Evolutionary conservation across 2,113 vertebrate species (phyloP).

Genomic region (Triplophysa rosa): DNA sequence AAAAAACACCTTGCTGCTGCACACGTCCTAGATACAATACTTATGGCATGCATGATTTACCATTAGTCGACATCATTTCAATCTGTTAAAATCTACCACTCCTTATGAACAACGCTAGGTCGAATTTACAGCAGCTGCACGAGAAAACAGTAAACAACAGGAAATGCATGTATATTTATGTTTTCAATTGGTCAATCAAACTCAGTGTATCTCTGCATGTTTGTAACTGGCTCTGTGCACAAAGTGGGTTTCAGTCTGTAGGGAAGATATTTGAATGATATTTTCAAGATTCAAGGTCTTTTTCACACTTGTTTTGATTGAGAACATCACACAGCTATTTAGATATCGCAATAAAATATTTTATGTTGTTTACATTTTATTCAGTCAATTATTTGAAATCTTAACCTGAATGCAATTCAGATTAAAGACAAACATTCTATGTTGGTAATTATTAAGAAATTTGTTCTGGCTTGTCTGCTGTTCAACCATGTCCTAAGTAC

Average conservation of each 20-base stretch:
- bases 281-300: not conserved
- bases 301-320: not conserved
- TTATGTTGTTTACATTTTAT: not conserved
- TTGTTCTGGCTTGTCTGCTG: conserved; percentile 57
- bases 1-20: not conserved
- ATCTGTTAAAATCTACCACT: not conserved
- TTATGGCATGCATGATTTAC: not conserved
- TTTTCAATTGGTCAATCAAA: not conserved
- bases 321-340: not conserved
- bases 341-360: not conserved
- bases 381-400: not conserved
- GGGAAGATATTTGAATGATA: not conserved
- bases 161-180: too few species aligned
- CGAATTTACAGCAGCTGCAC: not conserved
- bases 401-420: not conserved
- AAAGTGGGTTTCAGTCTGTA: not conserved
- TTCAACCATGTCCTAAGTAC: conserved; percentile 28
- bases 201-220: not conserved
- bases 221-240: not conserved
- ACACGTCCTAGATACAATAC: not conserved
- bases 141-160: not conserved
- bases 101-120: not conserved
- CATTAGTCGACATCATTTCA: not conserved
- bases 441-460: not conserved
- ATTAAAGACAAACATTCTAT: too few species aligned